Base-by-base conservation (phyloP, 2,113 vertebrate genomes). In the Chamaea fasciata region DNA sequence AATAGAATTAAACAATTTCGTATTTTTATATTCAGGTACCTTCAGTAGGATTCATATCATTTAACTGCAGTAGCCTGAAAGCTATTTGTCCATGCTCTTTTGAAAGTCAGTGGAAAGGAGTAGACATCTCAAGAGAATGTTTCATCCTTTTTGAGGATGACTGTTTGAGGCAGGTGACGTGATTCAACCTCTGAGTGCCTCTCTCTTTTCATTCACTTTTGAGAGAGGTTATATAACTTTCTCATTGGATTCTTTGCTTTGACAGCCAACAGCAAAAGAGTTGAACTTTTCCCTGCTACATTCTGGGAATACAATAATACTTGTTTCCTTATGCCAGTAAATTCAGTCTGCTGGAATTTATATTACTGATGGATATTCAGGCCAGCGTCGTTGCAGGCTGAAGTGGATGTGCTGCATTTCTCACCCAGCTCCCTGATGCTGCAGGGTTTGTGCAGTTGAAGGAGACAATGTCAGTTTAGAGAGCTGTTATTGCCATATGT, bases 191-290 rank as follows among this genome's bases (percentile, higher is more conserved):
- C 75, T 62, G 47, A 79, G 50, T 64, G 59, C 27, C 50, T 50
- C 59, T 90, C 35, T 47, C 57, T 83, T 92, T 88, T 63, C 83
- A 83, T 55, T 90, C 87, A 59, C 68, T 78, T 90, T 55, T 26
- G 27, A 89, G 71, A 70, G 23, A 52, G 11, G 27, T 91, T 65
- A 49, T 53, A 27, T 46, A 79, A 79, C 62, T 87, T 62, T 30
- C 13, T 74, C 0, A 1, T 30, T 6, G 8, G 11, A 65, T 83
- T 81, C 76, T 60, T 90, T 2, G 0, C 69, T 63, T 74, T 63
- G 59, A 67, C 42, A 80, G 42, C 49, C 70, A 49, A 53, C 79
- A 86, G 37, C 42, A 63, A 14, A 64, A 64, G 44, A 52, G 15
- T 12, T 56, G 24, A 82, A 79, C 33, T n/a, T 75, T 82, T 60